phyloP scores from a whole-genome alignment of 2,797 vertebrate species.

The Jordanella pulchra region DNA sequence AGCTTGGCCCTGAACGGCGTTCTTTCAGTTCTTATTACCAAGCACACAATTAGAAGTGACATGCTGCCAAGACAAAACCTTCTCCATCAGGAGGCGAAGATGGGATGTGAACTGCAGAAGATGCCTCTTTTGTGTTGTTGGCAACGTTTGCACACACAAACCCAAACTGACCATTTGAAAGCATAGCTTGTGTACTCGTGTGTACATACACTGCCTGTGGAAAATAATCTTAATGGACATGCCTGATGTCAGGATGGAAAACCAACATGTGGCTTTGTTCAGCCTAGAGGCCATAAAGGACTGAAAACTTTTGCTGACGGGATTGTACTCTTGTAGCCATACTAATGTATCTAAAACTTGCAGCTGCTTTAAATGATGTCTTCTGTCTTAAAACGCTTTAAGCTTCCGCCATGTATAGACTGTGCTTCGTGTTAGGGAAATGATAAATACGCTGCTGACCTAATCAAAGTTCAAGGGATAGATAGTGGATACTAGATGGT shows the following conservation, averaged over 20 bases:
- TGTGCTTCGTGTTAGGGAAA: constrained; percentile 56
- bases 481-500: constrained; percentile 11
- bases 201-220: constrained; percentile 35
- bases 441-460: constrained; percentile 54
- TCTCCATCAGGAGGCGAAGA: constrained; percentile 21
- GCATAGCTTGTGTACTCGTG: constrained; percentile 4
- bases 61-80: constrained; percentile 23
- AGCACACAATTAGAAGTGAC: constrained; percentile 41
- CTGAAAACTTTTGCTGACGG: constrained; percentile 35
- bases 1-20: constrained; percentile 27
- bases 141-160: constrained; percentile 7
- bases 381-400: constrained; percentile 61
- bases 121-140: constrained; percentile 24
- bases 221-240: constrained; percentile 9
- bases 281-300: constrained; percentile 32
- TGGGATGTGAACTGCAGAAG: constrained; percentile 39
- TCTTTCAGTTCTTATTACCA: constrained; percentile 44
- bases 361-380: constrained; percentile 73
- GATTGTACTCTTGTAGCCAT: constrained; percentile 61
- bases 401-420: constrained; percentile 58
- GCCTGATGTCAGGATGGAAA: constrained; percentile 19
- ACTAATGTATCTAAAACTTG: constrained; percentile 63
- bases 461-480: constrained; percentile 40
- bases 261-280: constrained; percentile 14
- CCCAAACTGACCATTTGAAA: constrained; percentile 5